Evolutionary conservation across 2,797 vertebrate genomes (phyloP).

Genomic region (Yasuhikotakia modesta): DNA sequence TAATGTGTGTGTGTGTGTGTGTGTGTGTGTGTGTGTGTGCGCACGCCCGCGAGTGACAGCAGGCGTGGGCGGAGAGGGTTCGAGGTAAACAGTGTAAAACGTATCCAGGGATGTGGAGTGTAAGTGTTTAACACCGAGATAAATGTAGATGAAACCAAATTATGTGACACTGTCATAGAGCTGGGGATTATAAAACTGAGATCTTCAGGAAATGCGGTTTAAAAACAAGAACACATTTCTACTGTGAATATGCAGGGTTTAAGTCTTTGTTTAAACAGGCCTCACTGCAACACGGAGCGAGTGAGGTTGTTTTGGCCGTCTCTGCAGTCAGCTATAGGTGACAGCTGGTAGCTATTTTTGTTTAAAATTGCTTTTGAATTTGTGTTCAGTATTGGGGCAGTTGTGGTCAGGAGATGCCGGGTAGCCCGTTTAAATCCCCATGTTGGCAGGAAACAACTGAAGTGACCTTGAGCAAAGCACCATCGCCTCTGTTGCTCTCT

Average conservation of each 20-base stretch:
- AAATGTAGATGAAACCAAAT: slow-evolving; percentile 8
- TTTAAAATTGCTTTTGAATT: neutral
- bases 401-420: too few relatives aligned
- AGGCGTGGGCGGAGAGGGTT: slow-evolving; percentile 24
- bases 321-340: neutral
- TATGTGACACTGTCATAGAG: neutral
- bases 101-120: slow-evolving; percentile 12
- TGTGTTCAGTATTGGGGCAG: neutral
- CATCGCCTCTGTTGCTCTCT: too few relatives aligned
- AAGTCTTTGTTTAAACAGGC: neutral
- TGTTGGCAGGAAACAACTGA: too few relatives aligned
- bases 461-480: too few relatives aligned
- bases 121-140: slow-evolving; percentile 10
- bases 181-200: slow-evolving; percentile 17
- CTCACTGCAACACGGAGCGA: neutral
- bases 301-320: neutral
- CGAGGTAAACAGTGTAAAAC: slow-evolving; percentile 34
- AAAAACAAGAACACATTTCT: neutral
- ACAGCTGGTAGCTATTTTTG: neutral
- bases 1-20: slow-evolving; percentile 43
- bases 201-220: neutral
- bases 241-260: neutral
- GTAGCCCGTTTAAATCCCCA: too few relatives aligned
- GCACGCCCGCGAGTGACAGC: slow-evolving; percentile 37
- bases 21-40: slow-evolving; percentile 49